Conservation (phyloP, 1,140 invertebrate species). For the Phenacoccus solenopsis region DNA sequence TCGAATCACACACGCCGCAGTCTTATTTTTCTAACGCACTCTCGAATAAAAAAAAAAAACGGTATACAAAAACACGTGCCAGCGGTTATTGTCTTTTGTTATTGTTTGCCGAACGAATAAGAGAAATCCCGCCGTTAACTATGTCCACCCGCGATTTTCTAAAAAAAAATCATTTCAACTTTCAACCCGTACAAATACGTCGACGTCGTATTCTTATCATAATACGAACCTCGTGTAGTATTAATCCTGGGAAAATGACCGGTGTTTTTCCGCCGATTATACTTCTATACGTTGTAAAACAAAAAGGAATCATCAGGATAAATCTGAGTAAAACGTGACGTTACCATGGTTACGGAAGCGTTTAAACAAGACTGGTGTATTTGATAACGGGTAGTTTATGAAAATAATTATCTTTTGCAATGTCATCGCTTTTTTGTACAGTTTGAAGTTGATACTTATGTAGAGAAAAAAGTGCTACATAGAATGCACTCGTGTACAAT, state of each 20-base stretch:
- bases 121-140: neutral
- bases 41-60: neutral
- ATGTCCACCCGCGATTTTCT: neutral
- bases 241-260: conserved; percentile 16
- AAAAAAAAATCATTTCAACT: too few species aligned
- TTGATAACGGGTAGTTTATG: conserved; percentile 16
- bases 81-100: neutral
- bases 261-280: neutral
- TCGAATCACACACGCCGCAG: neutral
- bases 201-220: conserved; percentile 1
- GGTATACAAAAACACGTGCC: neutral
- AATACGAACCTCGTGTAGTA: neutral
- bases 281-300: conserved; percentile 10
- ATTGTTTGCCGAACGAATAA: neutral
- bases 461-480: neutral
- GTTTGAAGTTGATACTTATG: neutral
- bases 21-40: neutral
- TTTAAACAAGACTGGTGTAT: conserved; percentile 13
- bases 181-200: neutral
- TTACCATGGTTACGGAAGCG: neutral
- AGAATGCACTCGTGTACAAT: neutral
- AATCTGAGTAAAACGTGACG: conserved; percentile 13
- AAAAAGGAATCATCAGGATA: conserved; percentile 12
- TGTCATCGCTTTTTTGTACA: conserved; percentile 11
- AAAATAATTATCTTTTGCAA: conserved; percentile 18